Base-by-base conservation (phyloP, 2,888 invertebrate species). In the Trissolcus japonicus region DNA sequence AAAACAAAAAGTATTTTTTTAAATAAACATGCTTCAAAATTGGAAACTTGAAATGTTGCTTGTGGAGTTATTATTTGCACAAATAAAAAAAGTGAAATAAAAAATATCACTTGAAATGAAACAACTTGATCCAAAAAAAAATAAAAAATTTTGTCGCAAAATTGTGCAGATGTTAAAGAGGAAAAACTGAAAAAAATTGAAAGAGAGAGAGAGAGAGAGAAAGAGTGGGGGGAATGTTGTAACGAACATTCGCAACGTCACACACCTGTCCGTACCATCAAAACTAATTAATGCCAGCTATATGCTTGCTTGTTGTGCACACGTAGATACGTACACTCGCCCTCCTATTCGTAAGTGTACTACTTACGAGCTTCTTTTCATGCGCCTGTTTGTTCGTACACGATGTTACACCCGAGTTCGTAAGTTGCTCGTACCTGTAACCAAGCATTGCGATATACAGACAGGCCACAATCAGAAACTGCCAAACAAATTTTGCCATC, bases 271-370 rank as follows among this genome's bases (percentile, higher is more conserved):
- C 60, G 59, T 46, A 72, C 67, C 76, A 71, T 60, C 66, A 57
- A 72, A 72, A 72, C 67, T 72, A 76, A 76, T 72, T 77, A 77
- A 72, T 77, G 67, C 72, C 72, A 67, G 43, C 63, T 54, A 72
- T 35, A 35, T n/a, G n/a, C 67, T 72, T 69, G 69, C 60, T 69
- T 51, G 71, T 67, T 72, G 65, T 60, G 68, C 69, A 65, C 67
- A 72, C 65, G 71, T 67, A 77, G 63, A 68, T 68, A 66, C 7
- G 35, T 56, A 13, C 21, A 51, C 11, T 55, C 76, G 72, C 59
- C 67, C 48, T 65, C 67, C 76, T 63, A 76, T 76, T 76, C 76
- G 76, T 48, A 72, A 77, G 55, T 63, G 76, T 63, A 72, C 76
- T 76, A 76, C 76, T 76, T 72, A 76, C 66, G n/a, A 66, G 56